A percentile compares a stretch with the other conserved stretches of the same genome.
phyloP scores from a whole-genome alignment of 1,140 invertebrate species.

The Uloborus diversus region DNA sequence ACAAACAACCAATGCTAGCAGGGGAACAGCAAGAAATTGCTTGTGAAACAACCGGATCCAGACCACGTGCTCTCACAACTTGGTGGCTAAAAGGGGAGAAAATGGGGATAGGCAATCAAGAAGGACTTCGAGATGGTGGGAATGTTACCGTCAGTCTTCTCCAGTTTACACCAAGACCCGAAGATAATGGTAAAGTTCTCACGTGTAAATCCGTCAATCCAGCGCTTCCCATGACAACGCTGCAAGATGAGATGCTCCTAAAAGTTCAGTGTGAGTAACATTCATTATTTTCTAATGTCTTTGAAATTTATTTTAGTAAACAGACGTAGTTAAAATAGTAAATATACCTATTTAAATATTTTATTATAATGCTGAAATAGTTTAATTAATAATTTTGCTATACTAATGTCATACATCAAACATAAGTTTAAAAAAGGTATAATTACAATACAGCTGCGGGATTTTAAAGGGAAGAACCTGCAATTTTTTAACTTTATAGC shows the following conservation, averaged over 20 bases:
- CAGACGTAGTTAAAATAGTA: too few relatives aligned
- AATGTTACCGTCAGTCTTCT: constrained; percentile 58
- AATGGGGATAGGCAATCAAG: constrained; percentile 62
- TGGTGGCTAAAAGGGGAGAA: constrained; percentile 81
- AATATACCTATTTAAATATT: not conserved
- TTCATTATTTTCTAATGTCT: not conserved
- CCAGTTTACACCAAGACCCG: constrained; percentile 46
- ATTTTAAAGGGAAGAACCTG: not conserved
- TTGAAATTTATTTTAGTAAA: not conserved
- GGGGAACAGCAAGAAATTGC: constrained; percentile 81
- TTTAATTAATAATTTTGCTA: not conserved
- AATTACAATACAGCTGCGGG: not conserved
- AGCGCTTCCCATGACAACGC: constrained; percentile 68
- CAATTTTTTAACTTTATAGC: not conserved
- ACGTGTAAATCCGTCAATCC: constrained; percentile 59
- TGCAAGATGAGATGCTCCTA: constrained; percentile 76
- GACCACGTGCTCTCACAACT: constrained; percentile 82
- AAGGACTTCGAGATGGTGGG: constrained; percentile 13
- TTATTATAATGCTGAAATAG: not conserved
- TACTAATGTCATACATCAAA: not conserved
- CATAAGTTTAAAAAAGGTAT: not conserved
- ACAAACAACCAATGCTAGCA: constrained; percentile 82
- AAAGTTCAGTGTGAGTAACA: constrained; percentile 72
- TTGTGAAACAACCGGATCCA: constrained; percentile 83
- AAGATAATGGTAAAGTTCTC: constrained; percentile 55